Evolutionary conservation across 2,888 invertebrate genomes (phyloP).

Genomic region (Gerris lacustris): DNA sequence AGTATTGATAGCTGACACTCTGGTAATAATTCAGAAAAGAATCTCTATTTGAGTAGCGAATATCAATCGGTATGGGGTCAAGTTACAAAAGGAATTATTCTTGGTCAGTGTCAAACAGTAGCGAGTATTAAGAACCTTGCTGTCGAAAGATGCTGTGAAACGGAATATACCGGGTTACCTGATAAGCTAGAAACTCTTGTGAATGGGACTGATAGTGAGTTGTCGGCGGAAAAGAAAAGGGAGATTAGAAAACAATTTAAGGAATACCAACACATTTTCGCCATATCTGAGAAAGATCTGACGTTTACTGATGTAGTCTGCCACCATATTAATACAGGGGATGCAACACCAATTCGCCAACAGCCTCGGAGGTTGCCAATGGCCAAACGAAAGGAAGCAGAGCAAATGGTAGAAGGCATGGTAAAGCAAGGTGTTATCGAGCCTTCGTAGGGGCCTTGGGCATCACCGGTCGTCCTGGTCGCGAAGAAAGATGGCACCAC

Average conservation of each 20-base stretch:
- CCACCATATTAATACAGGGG: neutral
- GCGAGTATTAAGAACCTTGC: neutral
- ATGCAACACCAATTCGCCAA: neutral
- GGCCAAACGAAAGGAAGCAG: neutral
- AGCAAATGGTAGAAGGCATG: neutral
- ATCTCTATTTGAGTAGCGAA: neutral
- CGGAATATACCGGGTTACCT: neutral
- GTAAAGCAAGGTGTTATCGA: neutral
- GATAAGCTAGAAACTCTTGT: neutral
- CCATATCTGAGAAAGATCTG: neutral
- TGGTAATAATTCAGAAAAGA: neutral
- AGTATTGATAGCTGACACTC: neutral
- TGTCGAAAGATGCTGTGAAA: neutral
- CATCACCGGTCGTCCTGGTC: conserved; percentile 12
- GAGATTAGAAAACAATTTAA: neutral
- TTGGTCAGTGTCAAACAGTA: neutral
- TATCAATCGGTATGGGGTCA: neutral
- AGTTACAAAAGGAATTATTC: neutral
- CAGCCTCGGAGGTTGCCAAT: neutral
- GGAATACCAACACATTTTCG: neutral
- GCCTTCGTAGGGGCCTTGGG: conserved; percentile 9
- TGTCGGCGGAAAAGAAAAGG: neutral
- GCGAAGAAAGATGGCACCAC: conserved; percentile 13
- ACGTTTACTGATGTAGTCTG: neutral
- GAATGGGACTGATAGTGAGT: neutral